phyloP scores from a whole-genome alignment of 2,888 invertebrate species.

The Epistrophe eligans region DNA sequence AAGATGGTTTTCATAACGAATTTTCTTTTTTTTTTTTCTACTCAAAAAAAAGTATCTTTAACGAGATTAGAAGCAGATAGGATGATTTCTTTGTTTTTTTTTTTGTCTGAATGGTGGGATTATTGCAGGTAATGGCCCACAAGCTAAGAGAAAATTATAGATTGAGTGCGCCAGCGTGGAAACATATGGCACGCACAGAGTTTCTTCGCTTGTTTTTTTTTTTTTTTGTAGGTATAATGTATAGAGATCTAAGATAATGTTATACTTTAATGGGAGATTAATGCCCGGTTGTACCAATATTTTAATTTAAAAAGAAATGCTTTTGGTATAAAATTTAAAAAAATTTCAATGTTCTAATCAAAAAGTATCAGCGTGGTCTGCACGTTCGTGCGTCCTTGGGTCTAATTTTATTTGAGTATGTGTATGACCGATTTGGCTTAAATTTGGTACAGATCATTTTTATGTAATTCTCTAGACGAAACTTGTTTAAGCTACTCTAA shows the following conservation, averaged over 20 bases:
- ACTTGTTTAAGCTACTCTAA: too few species aligned
- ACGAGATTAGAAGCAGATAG: neutral
- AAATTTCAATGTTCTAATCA: too few species aligned
- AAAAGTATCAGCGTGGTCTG: too few species aligned
- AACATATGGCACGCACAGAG: conserved; percentile 26
- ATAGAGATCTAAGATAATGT: conserved; percentile 1
- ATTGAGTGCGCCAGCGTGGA: conserved; percentile 33
- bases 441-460: too few species aligned
- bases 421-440: too few species aligned
- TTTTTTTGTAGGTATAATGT: conserved; percentile 16
- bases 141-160: conserved; percentile 13
- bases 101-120: conserved; percentile 16
- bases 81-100: neutral
- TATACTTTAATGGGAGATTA: neutral
- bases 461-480: too few species aligned
- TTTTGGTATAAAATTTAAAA: too few species aligned
- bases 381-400: too few species aligned
- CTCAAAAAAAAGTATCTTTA: neutral
- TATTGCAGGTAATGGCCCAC: conserved; percentile 25
- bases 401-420: too few species aligned
- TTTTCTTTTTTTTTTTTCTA: neutral
- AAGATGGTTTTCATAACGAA: neutral
- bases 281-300: neutral
- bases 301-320: too few species aligned
- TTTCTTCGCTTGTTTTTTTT: conserved; percentile 3